Base-by-base conservation (phyloP, 2,113 vertebrate genomes). In the Gambusia holbrooki region DNA sequence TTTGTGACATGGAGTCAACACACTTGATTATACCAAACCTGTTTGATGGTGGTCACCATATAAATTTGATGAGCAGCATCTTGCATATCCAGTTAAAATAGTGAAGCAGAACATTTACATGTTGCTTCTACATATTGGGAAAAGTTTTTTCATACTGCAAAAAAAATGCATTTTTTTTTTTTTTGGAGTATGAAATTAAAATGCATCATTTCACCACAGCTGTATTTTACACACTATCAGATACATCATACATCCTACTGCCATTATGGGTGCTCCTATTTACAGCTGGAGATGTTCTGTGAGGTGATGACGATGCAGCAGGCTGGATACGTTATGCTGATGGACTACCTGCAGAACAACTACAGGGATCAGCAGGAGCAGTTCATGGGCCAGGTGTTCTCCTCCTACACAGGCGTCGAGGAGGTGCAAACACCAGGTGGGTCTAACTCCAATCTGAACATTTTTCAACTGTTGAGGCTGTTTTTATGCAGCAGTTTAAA, bases 231-330 rank as follows among this genome's bases (percentile, higher is more conserved):
- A 54, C 0, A 9, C 22, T 54, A 17, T 10, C 22, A 54, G 51
- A 22, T 17, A 54, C 7, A 25, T 7, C 7, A 54, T 54, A 22
- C 15, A n/a, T 54, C 5, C 15, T 48, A 5, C 15, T 17, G 1
- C 4, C 5, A 48, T 17, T 15, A 15, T 42, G 32, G 35, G 11
- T 40, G 8, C 13, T 62, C 10, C 5, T 37, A 6, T 37, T 58
- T 93, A 25, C 87, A 99, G 97, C 88, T 99, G 92, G 93, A 96
- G 92, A 92, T 95, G 28, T 99, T 99, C 92, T 99, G 97, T 87
- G 98, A 99, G 82, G 97, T 99, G 89, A 97, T 99, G 91, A 99
- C 97, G n/a, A 97, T 99, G 97, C 96, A 99, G 76, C 97, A 99
- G 82, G 96, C 96, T 27, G 97, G 97, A 2, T 98, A 98, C 71